A percentile compares a stretch with the other conserved stretches of the same genome.
Conservation (phyloP, 2,113 vertebrate species). For the Colistium nudipinnis region DNA sequence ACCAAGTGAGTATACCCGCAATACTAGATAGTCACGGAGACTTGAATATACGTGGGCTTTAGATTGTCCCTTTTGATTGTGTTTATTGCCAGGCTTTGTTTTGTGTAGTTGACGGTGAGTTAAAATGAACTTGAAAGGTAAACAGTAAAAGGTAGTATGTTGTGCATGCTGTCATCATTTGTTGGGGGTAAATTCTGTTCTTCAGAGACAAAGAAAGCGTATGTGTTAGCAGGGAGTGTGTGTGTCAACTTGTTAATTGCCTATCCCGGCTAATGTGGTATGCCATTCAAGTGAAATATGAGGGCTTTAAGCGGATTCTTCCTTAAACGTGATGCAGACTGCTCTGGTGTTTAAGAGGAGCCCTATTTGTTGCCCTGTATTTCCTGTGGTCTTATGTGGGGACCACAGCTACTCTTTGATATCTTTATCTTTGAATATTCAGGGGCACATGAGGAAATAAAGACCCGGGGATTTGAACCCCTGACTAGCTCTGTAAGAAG, state of each 20-base stretch:
- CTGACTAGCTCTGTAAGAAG: slow-evolving; percentile 86
- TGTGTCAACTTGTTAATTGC: slow-evolving; percentile 52
- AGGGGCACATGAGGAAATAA: slow-evolving; percentile 87
- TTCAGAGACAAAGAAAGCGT: slow-evolving; percentile 49
- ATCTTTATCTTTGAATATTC: slow-evolving; percentile 87
- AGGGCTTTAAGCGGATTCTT: slow-evolving; percentile 66
- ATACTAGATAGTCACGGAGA: slow-evolving; percentile 20
- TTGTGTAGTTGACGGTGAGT: slow-evolving; percentile 33
- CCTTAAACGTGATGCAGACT: slow-evolving; percentile 63
- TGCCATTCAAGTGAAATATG: slow-evolving; percentile 67
- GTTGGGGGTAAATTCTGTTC: slow-evolving; percentile 50
- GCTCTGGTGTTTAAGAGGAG: slow-evolving; percentile 68
- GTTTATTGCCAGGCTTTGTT: slow-evolving; percentile 36
- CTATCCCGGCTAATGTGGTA: slow-evolving; percentile 64
- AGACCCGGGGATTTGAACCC: slow-evolving; percentile 85
- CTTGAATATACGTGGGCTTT: slow-evolving; percentile 16
- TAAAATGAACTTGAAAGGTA: slow-evolving; percentile 34
- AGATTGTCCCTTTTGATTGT: slow-evolving; percentile 38
- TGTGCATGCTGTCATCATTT: slow-evolving; percentile 70
- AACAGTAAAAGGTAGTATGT: slow-evolving; percentile 36
- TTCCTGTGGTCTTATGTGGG: slow-evolving; percentile 79
- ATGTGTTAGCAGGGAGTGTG: slow-evolving; percentile 42
- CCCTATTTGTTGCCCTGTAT: slow-evolving; percentile 79
- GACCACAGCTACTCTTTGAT: slow-evolving; percentile 82
- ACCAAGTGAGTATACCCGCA: slow-evolving; percentile 88